Percentiles rank a stretch among this genome's conserved stretches.
Evolutionary conservation across 2,113 vertebrate species (phyloP).

Genomic region (Arizona elegans): DNA sequence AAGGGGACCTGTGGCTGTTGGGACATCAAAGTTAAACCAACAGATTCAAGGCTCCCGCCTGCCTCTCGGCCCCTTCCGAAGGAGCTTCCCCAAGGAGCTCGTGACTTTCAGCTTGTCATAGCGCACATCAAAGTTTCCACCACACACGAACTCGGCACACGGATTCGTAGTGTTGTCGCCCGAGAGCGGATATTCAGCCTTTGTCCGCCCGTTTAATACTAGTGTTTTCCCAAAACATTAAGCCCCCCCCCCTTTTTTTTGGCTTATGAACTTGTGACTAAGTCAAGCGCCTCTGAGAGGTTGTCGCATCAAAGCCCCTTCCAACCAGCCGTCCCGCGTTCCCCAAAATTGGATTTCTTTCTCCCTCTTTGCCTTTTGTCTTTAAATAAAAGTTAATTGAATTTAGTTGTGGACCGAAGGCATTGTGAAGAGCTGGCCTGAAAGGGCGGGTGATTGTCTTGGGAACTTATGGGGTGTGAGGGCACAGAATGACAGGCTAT

Average conservation of each 20-base stretch:
- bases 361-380: background rate
- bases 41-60: constrained; percentile 69
- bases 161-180: constrained; percentile 61
- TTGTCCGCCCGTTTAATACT: constrained; percentile 70
- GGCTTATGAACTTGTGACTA: constrained; percentile 81
- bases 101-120: constrained; percentile 71
- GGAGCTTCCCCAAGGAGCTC: constrained; percentile 66
- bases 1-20: constrained; percentile 64
- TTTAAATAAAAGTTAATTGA: constrained; percentile 72
- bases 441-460: constrained; percentile 57
- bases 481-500: background rate
- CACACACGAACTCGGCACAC: constrained; percentile 77
- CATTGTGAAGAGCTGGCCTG: constrained; percentile 61
- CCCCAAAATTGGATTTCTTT: constrained; percentile 87
- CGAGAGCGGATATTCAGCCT: constrained; percentile 70
- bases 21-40: constrained; percentile 92
- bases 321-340: constrained; percentile 62
- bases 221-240: constrained; percentile 77
- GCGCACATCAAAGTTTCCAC: constrained; percentile 75
- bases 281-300: constrained; percentile 73
- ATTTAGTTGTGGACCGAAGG: constrained; percentile 71
- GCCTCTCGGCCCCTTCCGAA: constrained; percentile 36
- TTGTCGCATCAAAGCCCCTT: constrained; percentile 76
- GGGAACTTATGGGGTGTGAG: constrained; percentile 45
- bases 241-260: constrained; percentile 56